Evolutionary conservation across 92 coral and sea anemone genomes (phyloP).

Genomic region (Heliopora coerulea): DNA sequence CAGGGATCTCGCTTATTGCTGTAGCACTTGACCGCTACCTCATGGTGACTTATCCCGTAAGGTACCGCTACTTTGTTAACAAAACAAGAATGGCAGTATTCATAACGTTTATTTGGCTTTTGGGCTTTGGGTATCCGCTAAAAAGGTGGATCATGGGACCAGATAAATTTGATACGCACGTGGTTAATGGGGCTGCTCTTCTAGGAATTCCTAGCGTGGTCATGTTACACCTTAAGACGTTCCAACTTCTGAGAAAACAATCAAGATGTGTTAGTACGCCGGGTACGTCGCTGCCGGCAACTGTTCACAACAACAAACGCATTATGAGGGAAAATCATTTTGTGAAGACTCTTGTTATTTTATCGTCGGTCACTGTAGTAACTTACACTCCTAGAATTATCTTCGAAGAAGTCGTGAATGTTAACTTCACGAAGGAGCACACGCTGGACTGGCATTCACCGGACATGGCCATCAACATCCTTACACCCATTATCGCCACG

Average conservation of each 20-base stretch:
- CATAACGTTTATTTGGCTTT: not conserved
- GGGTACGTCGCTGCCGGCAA: not conserved
- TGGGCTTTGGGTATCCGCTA: not conserved
- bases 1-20: not conserved
- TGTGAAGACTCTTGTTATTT: not conserved
- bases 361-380: not conserved
- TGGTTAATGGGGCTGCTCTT: not conserved
- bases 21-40: not conserved
- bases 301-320: not conserved
- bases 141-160: not conserved
- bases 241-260: not conserved
- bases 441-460: constrained; percentile 1
- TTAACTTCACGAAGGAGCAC: not conserved
- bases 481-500: not conserved
- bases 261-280: not conserved
- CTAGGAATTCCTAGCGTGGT: not conserved
- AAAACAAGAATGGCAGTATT: not conserved
- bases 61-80: not conserved
- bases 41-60: not conserved
- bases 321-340: not conserved
- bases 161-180: not conserved
- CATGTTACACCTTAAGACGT: not conserved
- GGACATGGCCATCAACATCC: not conserved
- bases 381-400: constrained; percentile 1
- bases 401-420: not conserved